Base-by-base conservation (phyloP, 2,797 vertebrate species). In the Sus cebifrons region DNA sequence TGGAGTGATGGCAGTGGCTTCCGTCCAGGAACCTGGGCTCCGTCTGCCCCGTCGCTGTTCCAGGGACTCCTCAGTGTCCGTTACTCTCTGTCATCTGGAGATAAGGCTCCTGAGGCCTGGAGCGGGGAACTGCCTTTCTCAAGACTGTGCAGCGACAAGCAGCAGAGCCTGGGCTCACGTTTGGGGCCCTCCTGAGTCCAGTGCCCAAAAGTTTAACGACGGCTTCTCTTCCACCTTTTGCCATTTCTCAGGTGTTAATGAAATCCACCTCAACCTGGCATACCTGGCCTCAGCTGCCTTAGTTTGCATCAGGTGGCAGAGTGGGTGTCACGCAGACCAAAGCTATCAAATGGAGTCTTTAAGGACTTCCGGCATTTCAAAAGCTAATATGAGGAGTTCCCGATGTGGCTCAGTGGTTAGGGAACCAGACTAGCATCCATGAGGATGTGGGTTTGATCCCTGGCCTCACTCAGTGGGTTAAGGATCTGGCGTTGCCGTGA, bases 301-400 rank as follows among this genome's bases (percentile, higher is more conserved):
- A 21, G 27, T n/a, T 65, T 68, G 32, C 36, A 54, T 29, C 52
- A 58, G 17, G 70, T n/a, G 60, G 56, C 71, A 62, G 56, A 23
- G 23, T 49, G 40, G 78, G 56, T 32, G 36, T 62, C 29, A 2
- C 49, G n/a, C 65, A 75, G n/a, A 94, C 78, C 67, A 52, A 32
- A 88, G 10, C 2, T 60, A 58, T 25, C 58, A 65, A n/a, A 86
- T 23, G 32, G 49, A 11, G 32, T 83, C 87, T 78, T 88, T n/a
- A 75, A 68, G 49, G 16, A 29, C 68, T 94, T 77, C 44, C 25
- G 62, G 49, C 73, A 16, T 95, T 73, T 96, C 74, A 82, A 71
- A 75, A 60, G 15, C 56, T 68, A 82, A 73, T 77, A 29, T 79
- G 58, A 21, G 44, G 44, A 49, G 44, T 49, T 49, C 44, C 44